These are phyloP conservation scores for Orthosia gracilis DNA, from an alignment of 2,888 invertebrate genomes.

Conservation along the genomic window DNA sequence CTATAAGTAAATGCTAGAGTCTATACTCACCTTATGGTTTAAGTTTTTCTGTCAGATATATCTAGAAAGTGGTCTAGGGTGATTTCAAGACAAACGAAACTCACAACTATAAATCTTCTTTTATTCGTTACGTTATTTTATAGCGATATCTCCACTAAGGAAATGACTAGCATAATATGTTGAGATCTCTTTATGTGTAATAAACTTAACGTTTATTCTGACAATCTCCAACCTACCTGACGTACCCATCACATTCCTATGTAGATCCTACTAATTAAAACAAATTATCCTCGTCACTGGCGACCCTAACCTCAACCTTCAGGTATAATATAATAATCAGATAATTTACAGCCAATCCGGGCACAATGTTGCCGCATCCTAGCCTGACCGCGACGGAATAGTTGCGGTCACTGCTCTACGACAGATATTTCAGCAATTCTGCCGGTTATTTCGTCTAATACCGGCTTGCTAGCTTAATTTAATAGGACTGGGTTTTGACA, in stretches of 20 bases:
- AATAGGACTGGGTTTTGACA: background rate
- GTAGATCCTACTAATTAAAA: slow-evolving; percentile 21
- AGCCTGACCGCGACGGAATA: slow-evolving; percentile 47
- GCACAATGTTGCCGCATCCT: slow-evolving; percentile 11
- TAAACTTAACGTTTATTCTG: background rate
- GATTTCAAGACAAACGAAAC: background rate
- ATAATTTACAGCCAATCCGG: slow-evolving; percentile 26
- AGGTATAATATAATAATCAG: slow-evolving; percentile 45
- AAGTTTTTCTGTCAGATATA: background rate
- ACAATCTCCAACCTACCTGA: background rate
- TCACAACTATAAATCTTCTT: too few species aligned
- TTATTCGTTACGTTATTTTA: too few species aligned
- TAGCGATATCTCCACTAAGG: too few species aligned
- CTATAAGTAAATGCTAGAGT: too few species aligned
- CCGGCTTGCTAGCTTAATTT: slow-evolving; percentile 34
- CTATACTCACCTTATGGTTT: too few species aligned
- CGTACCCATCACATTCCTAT: background rate
- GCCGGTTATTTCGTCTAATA: slow-evolving; percentile 42
- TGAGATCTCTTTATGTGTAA: too few species aligned
- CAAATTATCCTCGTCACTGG: slow-evolving; percentile 21
- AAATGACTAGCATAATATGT: too few species aligned
- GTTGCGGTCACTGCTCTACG: slow-evolving; percentile 39
- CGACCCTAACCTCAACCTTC: slow-evolving; percentile 15
- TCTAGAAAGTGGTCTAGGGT: background rate
- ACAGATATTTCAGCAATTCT: slow-evolving; percentile 56